These are phyloP conservation scores for Macrostomum cliftonense DNA, from an alignment of 2,888 invertebrate species.

Conservation along the genomic window DNA sequence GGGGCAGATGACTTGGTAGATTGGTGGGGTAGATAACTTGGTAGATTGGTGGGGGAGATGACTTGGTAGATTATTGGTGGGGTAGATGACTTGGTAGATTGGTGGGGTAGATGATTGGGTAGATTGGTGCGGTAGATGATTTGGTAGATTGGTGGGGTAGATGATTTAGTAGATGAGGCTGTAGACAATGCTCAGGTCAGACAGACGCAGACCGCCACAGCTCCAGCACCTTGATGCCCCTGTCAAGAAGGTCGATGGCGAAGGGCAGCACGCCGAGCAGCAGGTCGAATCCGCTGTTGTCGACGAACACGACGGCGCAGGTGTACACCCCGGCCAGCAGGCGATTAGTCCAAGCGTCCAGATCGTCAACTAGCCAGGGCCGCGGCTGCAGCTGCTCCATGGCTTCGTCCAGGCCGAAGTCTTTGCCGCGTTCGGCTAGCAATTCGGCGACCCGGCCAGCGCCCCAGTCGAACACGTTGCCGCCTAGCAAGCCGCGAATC, in stretches of 20 bases:
- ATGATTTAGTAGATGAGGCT: too few species aligned
- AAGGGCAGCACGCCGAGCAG: slow-evolving; percentile 77
- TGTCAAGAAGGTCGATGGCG: slow-evolving; percentile 54
- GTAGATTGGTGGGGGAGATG: too few species aligned
- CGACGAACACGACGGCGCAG: slow-evolving; percentile 78
- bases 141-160: not conserved
- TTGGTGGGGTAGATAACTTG: too few species aligned
- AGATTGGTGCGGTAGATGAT: too few species aligned
- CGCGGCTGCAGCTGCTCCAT: slow-evolving; percentile 38
- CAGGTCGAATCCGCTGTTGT: slow-evolving; percentile 86
- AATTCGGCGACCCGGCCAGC: slow-evolving; percentile 4
- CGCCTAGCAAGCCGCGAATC: slow-evolving; percentile 46
- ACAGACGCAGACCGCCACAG: too few species aligned
- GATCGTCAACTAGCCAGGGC: slow-evolving; percentile 73
- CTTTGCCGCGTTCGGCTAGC: slow-evolving; percentile 1
- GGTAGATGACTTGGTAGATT: too few species aligned
- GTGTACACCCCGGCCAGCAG: slow-evolving; percentile 48
- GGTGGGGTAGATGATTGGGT: too few species aligned
- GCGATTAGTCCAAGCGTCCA: slow-evolving; percentile 61
- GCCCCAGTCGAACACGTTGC: slow-evolving; percentile 71
- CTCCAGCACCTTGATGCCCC: slow-evolving; percentile 45
- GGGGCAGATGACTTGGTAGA: too few species aligned
- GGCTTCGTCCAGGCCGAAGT: slow-evolving; percentile 1
- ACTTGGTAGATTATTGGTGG: too few species aligned
- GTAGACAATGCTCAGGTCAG: too few species aligned